Evolutionary conservation across 1,140 invertebrate species (phyloP).

Genomic region (Sinella curviseta): DNA sequence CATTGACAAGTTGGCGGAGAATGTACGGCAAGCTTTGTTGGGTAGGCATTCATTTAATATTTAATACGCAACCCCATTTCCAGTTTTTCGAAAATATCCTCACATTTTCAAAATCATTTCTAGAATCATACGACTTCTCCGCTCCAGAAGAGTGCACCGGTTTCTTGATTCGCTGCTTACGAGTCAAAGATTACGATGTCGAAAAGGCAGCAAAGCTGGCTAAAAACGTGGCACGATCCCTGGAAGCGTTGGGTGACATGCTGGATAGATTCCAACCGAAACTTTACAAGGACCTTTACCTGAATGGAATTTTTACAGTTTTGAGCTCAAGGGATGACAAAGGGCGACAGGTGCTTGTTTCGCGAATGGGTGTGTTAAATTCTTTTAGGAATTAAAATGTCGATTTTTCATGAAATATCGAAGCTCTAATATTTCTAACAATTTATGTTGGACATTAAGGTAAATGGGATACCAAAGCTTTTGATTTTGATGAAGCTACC

Average conservation of each 20-base stretch:
- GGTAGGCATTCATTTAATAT: background rate
- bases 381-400: background rate
- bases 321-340: background rate
- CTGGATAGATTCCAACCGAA: background rate
- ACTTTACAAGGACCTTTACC: background rate
- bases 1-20: background rate
- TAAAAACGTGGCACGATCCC: background rate
- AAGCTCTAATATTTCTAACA: background rate
- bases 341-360: background rate
- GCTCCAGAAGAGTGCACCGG: background rate
- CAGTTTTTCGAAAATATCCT: background rate
- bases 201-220: background rate
- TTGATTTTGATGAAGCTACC: background rate
- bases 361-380: background rate
- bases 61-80: background rate
- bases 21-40: background rate
- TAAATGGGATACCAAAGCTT: background rate
- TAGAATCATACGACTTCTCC: background rate
- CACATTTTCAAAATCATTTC: too few species aligned
- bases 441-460: background rate
- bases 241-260: background rate
- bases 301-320: background rate
- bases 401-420: background rate
- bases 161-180: background rate
- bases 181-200: slow-evolving; percentile 8